Percentiles rank a stretch among this genome's conserved stretches.
Evolutionary conservation across 2,797 vertebrate species (phyloP).

Genomic region (Agapornis canus): DNA sequence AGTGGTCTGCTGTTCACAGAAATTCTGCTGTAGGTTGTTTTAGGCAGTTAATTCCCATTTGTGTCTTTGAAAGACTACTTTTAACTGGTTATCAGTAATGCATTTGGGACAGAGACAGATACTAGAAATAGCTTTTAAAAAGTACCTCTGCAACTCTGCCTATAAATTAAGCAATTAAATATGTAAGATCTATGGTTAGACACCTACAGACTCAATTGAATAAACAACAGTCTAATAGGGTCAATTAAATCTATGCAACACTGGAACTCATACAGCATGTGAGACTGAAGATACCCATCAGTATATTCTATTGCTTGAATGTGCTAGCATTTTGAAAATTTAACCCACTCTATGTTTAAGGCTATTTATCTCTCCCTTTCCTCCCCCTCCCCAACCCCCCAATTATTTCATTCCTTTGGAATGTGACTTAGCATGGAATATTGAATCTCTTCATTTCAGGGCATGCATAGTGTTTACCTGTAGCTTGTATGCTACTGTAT

Average conservation of each 20-base stretch:
- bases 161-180: constrained; percentile 39
- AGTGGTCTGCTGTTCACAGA: not conserved
- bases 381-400: not conserved
- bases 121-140: not conserved
- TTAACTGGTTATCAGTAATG: not conserved
- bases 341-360: constrained; percentile 34
- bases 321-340: constrained; percentile 2
- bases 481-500: not conserved
- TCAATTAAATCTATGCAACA: constrained; percentile 31
- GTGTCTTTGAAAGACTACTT: not conserved
- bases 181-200: constrained; percentile 16
- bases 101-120: not conserved
- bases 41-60: not conserved
- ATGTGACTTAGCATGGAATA: constrained; percentile 42
- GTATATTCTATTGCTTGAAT: constrained; percentile 12
- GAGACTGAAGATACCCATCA: constrained; percentile 27
- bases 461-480: constrained; percentile 25
- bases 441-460: constrained; percentile 38
- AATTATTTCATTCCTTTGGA: constrained; percentile 70
- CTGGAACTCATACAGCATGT: not conserved
- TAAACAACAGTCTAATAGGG: constrained; percentile 23
- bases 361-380: not conserved
- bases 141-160: not conserved
- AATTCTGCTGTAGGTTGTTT: not conserved
- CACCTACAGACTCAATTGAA: constrained; percentile 20